phyloP scores from a whole-genome alignment of 2,113 vertebrate species.

The Megaleporinus macrocephalus region DNA sequence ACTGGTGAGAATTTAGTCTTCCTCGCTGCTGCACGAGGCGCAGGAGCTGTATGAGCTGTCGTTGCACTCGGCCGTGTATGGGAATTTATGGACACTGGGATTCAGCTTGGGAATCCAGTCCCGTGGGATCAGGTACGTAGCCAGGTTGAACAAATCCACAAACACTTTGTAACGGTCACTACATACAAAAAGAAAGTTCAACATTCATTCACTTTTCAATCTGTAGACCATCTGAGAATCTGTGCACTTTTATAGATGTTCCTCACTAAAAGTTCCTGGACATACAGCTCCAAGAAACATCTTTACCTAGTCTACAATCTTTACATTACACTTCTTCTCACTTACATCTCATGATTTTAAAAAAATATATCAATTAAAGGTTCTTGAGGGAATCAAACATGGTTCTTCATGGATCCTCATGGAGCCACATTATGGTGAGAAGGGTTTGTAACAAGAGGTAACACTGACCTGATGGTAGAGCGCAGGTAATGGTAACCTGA shows the following conservation, averaged over 20 bases:
- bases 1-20: constrained; percentile 74
- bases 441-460: not conserved
- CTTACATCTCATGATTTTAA: too few relatives aligned
- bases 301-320: too few relatives aligned
- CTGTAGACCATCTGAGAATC: not conserved
- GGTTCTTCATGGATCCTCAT: too few relatives aligned
- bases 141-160: constrained; percentile 97
- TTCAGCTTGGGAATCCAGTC: constrained; percentile 94
- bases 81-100: constrained; percentile 88
- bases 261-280: too few relatives aligned
- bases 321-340: too few relatives aligned
- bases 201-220: not conserved
- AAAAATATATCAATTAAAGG: too few relatives aligned
- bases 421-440: too few relatives aligned
- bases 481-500: constrained; percentile 95
- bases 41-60: constrained; percentile 92
- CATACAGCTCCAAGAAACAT: too few relatives aligned
- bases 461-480: constrained; percentile 90
- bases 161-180: constrained; percentile 99
- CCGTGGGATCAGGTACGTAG: constrained; percentile 90
- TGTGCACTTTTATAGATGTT: too few relatives aligned
- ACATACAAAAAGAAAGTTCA: not conserved
- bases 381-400: too few relatives aligned
- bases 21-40: constrained; percentile 91
- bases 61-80: constrained; percentile 88